Evolutionary conservation across 2,888 invertebrate species (phyloP), one percentile per base, ranked within the genome.

Genomic region (Rhabditoides inermis): DNA sequence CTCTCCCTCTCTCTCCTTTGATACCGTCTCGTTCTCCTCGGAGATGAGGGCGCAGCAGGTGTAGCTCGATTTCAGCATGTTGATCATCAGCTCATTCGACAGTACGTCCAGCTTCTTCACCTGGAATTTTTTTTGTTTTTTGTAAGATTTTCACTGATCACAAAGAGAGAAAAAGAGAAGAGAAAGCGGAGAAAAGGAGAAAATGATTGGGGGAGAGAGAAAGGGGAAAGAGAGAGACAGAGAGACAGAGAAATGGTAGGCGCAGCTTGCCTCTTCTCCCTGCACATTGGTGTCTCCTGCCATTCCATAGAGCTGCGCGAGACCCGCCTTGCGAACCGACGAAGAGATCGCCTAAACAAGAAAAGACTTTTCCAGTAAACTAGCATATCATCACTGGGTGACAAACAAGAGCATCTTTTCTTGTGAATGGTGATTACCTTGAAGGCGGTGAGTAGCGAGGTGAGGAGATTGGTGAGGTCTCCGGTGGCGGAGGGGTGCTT

Each of bases 1-100:
- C n/a, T n/a, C n/a, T n/a, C n/a, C n/a, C n/a, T n/a, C n/a, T n/a
- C n/a, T n/a, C n/a, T n/a, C n/a, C n/a, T n/a, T n/a, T n/a, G n/a
- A n/a, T 15, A 86, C 85, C 15, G 85, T 82, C 57, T 89, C 85
- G 77, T 95, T 91, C 79, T 98, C 95, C 78, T 98, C 95, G 0
- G 92, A 92, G 5, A 95, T 88, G 68, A 98, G 81, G 12, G 91
- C 79, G 64, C 88, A 88, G 1, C 89, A 86, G 3, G 91, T 88
- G 78, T 85, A 95, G 0, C 95, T 95, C 0, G 94, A 89, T 65
- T 84, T 84, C 37, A 98, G 81, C 90, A 95, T 90, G 78, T 98
- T 98, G 74, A 98, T 87, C 79, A 98, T 98, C 42, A 95, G 81
- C 72, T 98, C 94, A 78, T 98, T 98, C 64, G 92, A 87, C 23